These are phyloP conservation scores for Linnaemya tessellans DNA, from an alignment of 2,888 invertebrate species.

Conservation along the genomic window DNA sequence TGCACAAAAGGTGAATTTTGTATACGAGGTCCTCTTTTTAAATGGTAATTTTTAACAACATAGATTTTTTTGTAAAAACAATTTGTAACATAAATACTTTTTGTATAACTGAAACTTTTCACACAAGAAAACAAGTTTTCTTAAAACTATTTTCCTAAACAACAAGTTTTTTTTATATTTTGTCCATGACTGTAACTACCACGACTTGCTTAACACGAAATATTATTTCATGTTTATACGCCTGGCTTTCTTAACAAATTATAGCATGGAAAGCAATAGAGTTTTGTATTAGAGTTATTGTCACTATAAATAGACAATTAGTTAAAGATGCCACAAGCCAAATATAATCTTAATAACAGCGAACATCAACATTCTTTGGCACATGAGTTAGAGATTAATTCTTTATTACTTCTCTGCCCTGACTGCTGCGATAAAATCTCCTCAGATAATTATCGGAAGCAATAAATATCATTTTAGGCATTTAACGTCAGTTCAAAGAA, in stretches of 20 bases:
- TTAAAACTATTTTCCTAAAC: not conserved
- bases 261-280: slow-evolving; percentile 22
- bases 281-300: slow-evolving; percentile 14
- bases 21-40: not conserved
- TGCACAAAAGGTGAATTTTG: too few relatives aligned
- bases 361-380: not conserved
- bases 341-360: slow-evolving; percentile 7
- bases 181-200: not conserved
- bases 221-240: not conserved
- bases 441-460: slow-evolving; percentile 25
- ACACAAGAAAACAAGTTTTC: not conserved
- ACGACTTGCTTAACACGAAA: not conserved
- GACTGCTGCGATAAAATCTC: not conserved
- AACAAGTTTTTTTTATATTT: not conserved
- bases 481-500: not conserved
- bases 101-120: not conserved
- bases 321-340: slow-evolving; percentile 26
- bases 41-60: too few relatives aligned
- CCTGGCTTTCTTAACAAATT: not conserved
- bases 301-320: slow-evolving; percentile 43
- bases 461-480: not conserved
- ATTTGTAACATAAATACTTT: not conserved
- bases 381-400: slow-evolving; percentile 1
- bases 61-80: too few relatives aligned
- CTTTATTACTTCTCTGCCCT: not conserved